phyloP scores from a whole-genome alignment of 2,888 invertebrate species.

The Beris chalybata region DNA sequence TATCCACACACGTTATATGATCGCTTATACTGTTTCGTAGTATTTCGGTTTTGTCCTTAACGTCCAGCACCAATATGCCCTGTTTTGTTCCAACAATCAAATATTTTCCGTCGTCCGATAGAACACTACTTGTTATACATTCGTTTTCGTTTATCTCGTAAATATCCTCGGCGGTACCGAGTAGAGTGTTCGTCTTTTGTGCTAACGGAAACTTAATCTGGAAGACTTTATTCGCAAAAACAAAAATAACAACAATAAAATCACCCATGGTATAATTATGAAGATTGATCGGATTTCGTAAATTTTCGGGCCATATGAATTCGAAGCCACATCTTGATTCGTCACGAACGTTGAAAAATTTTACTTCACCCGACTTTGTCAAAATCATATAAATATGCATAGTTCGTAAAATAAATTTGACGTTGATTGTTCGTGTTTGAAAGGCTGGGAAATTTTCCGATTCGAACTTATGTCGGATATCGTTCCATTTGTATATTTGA shows the following conservation, averaged over 20 bases:
- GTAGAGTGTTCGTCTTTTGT: slow-evolving; percentile 18
- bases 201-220: slow-evolving; percentile 42
- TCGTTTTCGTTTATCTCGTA: slow-evolving; percentile 41
- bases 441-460: slow-evolving; percentile 41
- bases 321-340: slow-evolving; percentile 41
- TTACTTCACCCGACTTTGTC: slow-evolving; percentile 43
- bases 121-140: slow-evolving; percentile 47
- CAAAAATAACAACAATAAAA: slow-evolving; percentile 39
- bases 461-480: slow-evolving; percentile 42
- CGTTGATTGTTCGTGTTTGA: slow-evolving; percentile 40
- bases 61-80: slow-evolving; percentile 51
- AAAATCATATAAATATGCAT: slow-evolving; percentile 35
- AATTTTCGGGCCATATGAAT: slow-evolving; percentile 42
- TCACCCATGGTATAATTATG: slow-evolving; percentile 25
- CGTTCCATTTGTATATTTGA: slow-evolving; percentile 47
- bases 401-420: slow-evolving; percentile 42
- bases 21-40: slow-evolving; percentile 52
- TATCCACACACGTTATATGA: slow-evolving; percentile 51
- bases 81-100: slow-evolving; percentile 52
- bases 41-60: slow-evolving; percentile 42
- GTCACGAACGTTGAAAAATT: slow-evolving; percentile 45
- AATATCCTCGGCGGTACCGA: slow-evolving; percentile 38
- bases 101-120: slow-evolving; percentile 48
- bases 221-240: slow-evolving; percentile 44
- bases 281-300: slow-evolving; percentile 36